phyloP scores from a whole-genome alignment of 2,888 invertebrate species.

The Drosophila kuntzei region DNA sequence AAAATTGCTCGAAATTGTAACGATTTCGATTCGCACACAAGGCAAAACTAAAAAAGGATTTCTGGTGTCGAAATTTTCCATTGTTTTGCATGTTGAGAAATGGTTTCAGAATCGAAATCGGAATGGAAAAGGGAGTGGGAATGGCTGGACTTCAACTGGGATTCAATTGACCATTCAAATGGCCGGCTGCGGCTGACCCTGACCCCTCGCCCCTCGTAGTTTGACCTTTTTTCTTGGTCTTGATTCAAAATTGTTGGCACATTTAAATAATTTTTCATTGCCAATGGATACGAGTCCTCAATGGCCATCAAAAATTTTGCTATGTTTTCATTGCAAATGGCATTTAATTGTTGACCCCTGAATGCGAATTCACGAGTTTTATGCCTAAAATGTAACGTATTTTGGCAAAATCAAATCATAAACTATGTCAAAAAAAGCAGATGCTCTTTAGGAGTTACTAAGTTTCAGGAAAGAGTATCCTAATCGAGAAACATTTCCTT shows the following conservation, averaged over 20 bases:
- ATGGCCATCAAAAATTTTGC: constrained; percentile 35
- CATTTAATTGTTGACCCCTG: constrained; percentile 79
- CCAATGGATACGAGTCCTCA: constrained; percentile 33
- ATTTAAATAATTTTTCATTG: constrained; percentile 80
- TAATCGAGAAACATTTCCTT: neutral
- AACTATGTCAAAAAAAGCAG: constrained; percentile 39
- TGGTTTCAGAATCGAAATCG: constrained; percentile 39
- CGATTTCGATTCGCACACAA: constrained; percentile 52
- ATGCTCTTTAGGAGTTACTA: constrained; percentile 26
- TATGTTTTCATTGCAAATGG: constrained; percentile 66
- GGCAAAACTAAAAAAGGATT: constrained; percentile 56
- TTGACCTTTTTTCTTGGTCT: constrained; percentile 77
- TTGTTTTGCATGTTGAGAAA: constrained; percentile 78
- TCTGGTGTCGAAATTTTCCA: constrained; percentile 30
- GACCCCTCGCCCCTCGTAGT: constrained; percentile 29
- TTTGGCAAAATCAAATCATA: constrained; percentile 30
- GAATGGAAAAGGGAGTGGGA: constrained; percentile 1
- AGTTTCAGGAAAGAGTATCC: neutral
- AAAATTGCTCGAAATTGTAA: constrained; percentile 64
- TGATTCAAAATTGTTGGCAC: constrained; percentile 55
- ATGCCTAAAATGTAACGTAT: constrained; percentile 65
- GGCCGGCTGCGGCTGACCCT: constrained; percentile 50
- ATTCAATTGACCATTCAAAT: constrained; percentile 70
- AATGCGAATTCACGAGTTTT: constrained; percentile 12
- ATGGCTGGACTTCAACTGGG: constrained; percentile 25